Base-by-base conservation (phyloP, 2,797 vertebrate species). In the Helostoma temminkii region DNA sequence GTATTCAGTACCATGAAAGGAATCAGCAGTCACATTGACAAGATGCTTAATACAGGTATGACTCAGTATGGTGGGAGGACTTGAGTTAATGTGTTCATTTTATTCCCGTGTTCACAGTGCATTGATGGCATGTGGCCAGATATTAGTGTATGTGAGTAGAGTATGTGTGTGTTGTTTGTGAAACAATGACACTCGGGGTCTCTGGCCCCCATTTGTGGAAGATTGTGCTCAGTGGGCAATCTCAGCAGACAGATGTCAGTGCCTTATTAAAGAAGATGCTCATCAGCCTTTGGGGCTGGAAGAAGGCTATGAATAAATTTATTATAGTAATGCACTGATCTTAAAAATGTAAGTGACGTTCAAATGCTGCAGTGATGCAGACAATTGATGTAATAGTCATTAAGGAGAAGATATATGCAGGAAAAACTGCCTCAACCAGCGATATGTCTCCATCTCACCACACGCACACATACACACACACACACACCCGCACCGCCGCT, bases 261-360 rank as follows among this genome's bases (percentile, higher is more conserved):
- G 52, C 59, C 82, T 89, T 92, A 92, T 93, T 93, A 92, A 85
- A 90, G 81, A 53, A 56, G 84, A 83, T 71, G 78, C 64, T 78
- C 69, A 66, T 28, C 61, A 47, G 70, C 76, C 71, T 63, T 76
- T 1, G 34, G 26, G 73, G 75, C 79, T 24, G 48, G 19, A 60
- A 69, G 74, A 74, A 87, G 81, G 77, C 88, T 88, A 92, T 93
- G 91, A 94, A 92, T 93, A 93, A 76, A 93, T 91, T 85, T 80
- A 89, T 91, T 83, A 71, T 80, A 87, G 79, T 91, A 92, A 93
- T 87, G 87, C 86, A 83, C 63, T 79, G 77, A 92, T 89, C 88
- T 87, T 85, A 88, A 88, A 89, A 90, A 80, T 84, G 83, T 91
- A 85, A 92, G 82, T 77, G 85, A 78, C 71, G 85, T 73, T 86